A percentile compares a stretch with the other conserved stretches of the same genome.
Evolutionary conservation across 1,140 invertebrate species (phyloP).

Genomic region (Vanessa tameamea): DNA sequence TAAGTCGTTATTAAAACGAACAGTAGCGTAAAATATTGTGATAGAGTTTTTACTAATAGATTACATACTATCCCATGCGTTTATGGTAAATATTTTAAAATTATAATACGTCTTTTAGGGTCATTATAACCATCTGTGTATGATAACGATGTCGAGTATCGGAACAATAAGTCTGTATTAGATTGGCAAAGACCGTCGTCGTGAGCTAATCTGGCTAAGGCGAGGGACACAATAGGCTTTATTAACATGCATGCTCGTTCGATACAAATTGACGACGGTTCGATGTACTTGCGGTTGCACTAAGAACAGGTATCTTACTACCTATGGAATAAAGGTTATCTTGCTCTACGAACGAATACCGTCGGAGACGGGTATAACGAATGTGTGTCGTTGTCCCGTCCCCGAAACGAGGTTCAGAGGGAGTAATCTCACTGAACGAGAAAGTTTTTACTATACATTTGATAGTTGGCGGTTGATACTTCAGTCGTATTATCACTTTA

Average conservation of each 20-base stretch:
- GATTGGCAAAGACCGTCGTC: constrained; percentile 30
- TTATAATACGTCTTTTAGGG: too few species aligned
- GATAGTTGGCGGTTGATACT: constrained; percentile 26
- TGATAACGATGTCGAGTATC: background rate
- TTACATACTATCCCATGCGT: too few species aligned
- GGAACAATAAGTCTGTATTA: constrained; percentile 22
- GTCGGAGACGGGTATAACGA: constrained; percentile 23
- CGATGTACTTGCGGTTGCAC: constrained; percentile 26
- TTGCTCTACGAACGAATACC: constrained; percentile 13
- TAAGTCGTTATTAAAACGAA: too few species aligned
- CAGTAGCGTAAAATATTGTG: too few species aligned
- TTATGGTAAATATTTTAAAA: too few species aligned
- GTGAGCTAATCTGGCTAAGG: constrained; percentile 55
- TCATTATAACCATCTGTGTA: background rate
- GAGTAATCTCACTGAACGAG: constrained; percentile 36
- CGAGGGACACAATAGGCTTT: constrained; percentile 64
- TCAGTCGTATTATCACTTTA: constrained; percentile 27
- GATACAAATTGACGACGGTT: constrained; percentile 53
- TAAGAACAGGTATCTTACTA: constrained; percentile 15
- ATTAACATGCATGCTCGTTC: constrained; percentile 62
- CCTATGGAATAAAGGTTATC: constrained; percentile 21
- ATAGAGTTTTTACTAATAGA: too few species aligned
- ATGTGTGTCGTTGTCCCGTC: constrained; percentile 29
- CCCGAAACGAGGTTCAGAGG: constrained; percentile 31
- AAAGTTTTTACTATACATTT: constrained; percentile 34